Base-by-base conservation (phyloP, 2,113 vertebrate genomes). In the Chunga burmeisteri region DNA sequence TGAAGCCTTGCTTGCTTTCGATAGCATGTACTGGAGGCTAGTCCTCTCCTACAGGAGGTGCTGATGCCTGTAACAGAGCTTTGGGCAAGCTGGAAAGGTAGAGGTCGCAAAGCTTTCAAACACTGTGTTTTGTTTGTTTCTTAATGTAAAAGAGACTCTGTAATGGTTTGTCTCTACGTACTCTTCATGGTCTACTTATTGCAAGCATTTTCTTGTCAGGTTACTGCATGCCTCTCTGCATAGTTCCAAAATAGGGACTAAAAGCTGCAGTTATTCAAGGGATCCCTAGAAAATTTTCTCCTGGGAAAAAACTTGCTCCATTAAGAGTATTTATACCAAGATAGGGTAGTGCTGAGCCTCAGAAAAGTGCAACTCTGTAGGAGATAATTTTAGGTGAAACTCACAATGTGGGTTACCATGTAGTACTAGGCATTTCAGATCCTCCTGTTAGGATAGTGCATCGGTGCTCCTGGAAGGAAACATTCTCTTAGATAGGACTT, bases 11-110 rank as follows among this genome's bases (percentile, higher is more conserved):
- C 3, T 84, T 81, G 25, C 59, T 78, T 40, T 73, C 7, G 1
- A 11, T 44, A 1, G 2, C 1, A 0, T 2, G 11, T 40, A 3
- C 10, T n/a, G 26, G 20, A 36, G 30, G 38, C 3, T 75, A 66
- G 29, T 46, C 1, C 3, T 80, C 5, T 11, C 16, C 50, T 2
- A 3, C 2, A 46, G 40, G 16, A 36, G 42, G 5, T 36, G 6
- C 3, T 75, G 32, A 15, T 63, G 61, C 8, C 15, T 92, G 5
- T 29, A 67, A 53, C 4, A 14, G 34, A 47, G 44, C 29, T 75
- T 32, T 47, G 63, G 62, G 71, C 8, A 65, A 49, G 30, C 9
- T 6, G 62, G 23, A 46, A 46, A 74, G 7, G 12, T 34, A 73
- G 15, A 62, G 3, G 11, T 26, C 8, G 22, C 1, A 79, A 80